Base-by-base conservation (phyloP, 2,888 invertebrate genomes). In the Chrysolina haemoptera region DNA sequence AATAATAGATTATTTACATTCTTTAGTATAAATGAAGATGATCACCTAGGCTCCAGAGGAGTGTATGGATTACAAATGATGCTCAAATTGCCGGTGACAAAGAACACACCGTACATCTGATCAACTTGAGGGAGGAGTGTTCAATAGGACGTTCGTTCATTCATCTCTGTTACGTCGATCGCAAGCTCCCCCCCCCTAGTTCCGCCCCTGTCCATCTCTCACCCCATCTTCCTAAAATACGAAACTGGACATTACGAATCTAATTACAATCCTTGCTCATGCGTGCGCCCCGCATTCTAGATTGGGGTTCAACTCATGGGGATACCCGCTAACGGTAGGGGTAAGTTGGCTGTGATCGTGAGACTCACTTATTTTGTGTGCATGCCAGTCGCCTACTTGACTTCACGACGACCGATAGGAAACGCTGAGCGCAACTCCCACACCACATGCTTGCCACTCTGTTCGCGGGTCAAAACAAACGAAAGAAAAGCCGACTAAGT, bases 201-300 rank as follows among this genome's bases (percentile, higher is more conserved):
- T 59, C 75, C 73, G 75, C 22, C 71, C 50, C 76, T 76, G 68
- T 63, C 65, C 67, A 69, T 76, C 73, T 73, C 71, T 66, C 76
- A 74, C 76, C 76, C 76, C 71, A 68, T 76, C 78, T 79, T 76
- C 79, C 81, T 79, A 80, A 81, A 81, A 88, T 81, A 87, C 87
- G 87, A 87, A 81, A 88, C 88, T 88, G 88, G 88, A 89, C 88
- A 88, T 88, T 89, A 88, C 88, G 88, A 89, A 89, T 89, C 89
- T 89, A 89, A 89, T 89, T 89, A 89, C 87, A 87, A 88, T 88
- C 88, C 88, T 88, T 87, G 88, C 88, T 88, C 88, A 88, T 88
- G 88, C 88, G 88, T 88, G 86, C 85, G 85, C 86, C 84, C 82
- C 82, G 82, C 83, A 75, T 76, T 74, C 82, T 81, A 84, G 83